Base-by-base conservation (phyloP, 1,140 invertebrate species). In the Orius insidiosus region DNA sequence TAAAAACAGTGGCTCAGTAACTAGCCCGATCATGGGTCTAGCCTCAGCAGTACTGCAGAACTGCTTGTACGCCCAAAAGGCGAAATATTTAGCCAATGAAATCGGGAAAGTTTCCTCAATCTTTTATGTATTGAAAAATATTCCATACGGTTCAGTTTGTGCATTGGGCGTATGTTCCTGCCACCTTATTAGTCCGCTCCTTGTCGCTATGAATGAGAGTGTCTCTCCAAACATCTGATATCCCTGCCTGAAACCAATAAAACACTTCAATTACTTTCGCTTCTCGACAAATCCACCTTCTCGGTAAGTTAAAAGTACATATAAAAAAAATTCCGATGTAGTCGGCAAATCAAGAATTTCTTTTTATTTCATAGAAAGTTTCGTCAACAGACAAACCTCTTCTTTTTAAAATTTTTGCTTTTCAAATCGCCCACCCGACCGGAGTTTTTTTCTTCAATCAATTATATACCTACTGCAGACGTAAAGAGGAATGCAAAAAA, bases 161-260 rank as follows among this genome's bases (percentile, higher is more conserved):
- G 30, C 33, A 34, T 46, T 44, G 8, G 32, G 31, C 16, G 46
- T 62, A 55, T 81, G 76, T 56, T 84, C 82, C 36, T 80, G 77
- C 84, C 85, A 90, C 52, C 84, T 72, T 14, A 89, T 67, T 0
- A 93, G 68, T 24, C 88, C 88, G 62, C 84, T 88, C 50, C 86
- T 71, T 0, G 88, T 93, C 1, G 86, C 85, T 53, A 92, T 78
- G 65, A 92, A 93, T 2, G 82, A 82, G 52, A 79, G 66, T 16
- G 74, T 78, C 16, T 85, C 76, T 49, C 78, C 80, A 63, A 88
- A 89, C 68, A 84, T 85, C 62, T 84, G 74, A 59, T 78, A 81
- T 48, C 80, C 80, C 65, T 84, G 74, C 58, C 84, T 89, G 74
- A 53, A 80, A 78, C 42, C 38, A 52, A 30, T 40, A 47, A 43